Evolutionary conservation across 2,113 vertebrate genomes (phyloP), one percentile per base, ranked within the genome.

Genomic region (Gila orcuttii): DNA sequence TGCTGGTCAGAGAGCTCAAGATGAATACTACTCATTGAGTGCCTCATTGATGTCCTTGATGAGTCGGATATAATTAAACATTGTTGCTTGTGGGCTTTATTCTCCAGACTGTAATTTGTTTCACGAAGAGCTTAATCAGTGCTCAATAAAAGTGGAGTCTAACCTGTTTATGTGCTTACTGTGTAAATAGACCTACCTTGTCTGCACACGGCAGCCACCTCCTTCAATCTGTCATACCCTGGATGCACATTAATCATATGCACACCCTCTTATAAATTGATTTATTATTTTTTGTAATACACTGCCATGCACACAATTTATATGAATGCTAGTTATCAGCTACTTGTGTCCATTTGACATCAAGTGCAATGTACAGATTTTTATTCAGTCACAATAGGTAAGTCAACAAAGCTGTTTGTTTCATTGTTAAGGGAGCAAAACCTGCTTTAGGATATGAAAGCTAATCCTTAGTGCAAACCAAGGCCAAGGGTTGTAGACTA

Each of bases 11-110:
- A 83, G 68, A 77, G 45, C 45, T 69, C 73, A 47, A 36, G 60
- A 68, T 68, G 47, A 86, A 77, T 52, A 17, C 31, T 15, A 55
- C n/a, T 79, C 62, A 79, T 57, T 59, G 55, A 82, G 85, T 75
- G 69, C 42, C 60, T 71, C 77, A 73, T 84, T 84, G 74, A 87
- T 87, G 82, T 60, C 77, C 62, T 79, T 33, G 79, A 86, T 83
- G 74, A 86, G 57, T 82, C 42, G 68, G 69, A 71, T 83, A 84
- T 79, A 73, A 87, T 87, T 84, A 83, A 87, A 82, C 50, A 77
- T 75, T 47, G 60, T 77, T 84, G 64, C 75, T 39, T 9, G 50
- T 60, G 42, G 81, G 52, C 64, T 73, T 83, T 39, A 7, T 83
- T 71, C 62, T 82, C 69, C 31, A 68, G 59, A 60, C 60, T 83